phyloP scores from a whole-genome alignment of 1,140 invertebrate genomes.

The Lordiphosa collinella region DNA sequence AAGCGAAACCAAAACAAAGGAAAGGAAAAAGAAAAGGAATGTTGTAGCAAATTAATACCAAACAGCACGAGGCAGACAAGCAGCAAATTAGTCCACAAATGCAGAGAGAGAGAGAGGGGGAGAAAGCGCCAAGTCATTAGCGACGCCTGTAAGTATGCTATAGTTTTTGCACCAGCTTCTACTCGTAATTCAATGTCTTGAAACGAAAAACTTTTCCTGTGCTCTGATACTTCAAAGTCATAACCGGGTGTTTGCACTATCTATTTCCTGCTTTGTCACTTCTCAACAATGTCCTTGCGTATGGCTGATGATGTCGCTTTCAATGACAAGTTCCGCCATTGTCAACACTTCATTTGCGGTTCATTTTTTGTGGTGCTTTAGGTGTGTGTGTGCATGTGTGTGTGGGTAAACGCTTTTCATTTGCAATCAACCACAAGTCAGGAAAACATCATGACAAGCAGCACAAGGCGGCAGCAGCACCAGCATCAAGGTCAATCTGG shows the following conservation, averaged over 20 bases:
- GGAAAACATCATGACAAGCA: slow-evolving; percentile 26
- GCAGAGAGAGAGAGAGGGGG: not conserved
- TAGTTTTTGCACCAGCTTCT: slow-evolving; percentile 6
- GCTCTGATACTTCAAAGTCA: slow-evolving; percentile 48
- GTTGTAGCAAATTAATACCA: slow-evolving; percentile 36
- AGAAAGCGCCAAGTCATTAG: slow-evolving; percentile 49
- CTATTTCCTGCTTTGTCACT: slow-evolving; percentile 33
- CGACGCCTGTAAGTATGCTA: slow-evolving; percentile 20
- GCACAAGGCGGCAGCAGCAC: slow-evolving; percentile 29
- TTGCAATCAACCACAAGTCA: slow-evolving; percentile 41
- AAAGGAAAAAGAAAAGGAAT: slow-evolving; percentile 5
- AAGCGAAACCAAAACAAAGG: slow-evolving; percentile 13
- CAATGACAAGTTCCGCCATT: slow-evolving; percentile 64
- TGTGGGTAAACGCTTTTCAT: slow-evolving; percentile 33
- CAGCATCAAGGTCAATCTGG: slow-evolving; percentile 22
- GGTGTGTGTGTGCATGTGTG: slow-evolving; percentile 2
- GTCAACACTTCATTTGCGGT: slow-evolving; percentile 55
- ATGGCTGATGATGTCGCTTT: slow-evolving; percentile 13
- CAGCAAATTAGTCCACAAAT: slow-evolving; percentile 42
- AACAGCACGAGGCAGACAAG: slow-evolving; percentile 35
- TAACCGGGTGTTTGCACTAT: slow-evolving; percentile 43
- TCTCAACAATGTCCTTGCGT: slow-evolving; percentile 34
- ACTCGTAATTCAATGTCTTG: slow-evolving; percentile 25
- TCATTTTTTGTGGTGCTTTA: slow-evolving; percentile 4
- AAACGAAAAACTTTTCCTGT: not conserved